Percentiles rank a stretch among this genome's conserved stretches.
Evolutionary conservation across 2,888 invertebrate genomes (phyloP).

Genomic region (Drosophila melanosoma): DNA sequence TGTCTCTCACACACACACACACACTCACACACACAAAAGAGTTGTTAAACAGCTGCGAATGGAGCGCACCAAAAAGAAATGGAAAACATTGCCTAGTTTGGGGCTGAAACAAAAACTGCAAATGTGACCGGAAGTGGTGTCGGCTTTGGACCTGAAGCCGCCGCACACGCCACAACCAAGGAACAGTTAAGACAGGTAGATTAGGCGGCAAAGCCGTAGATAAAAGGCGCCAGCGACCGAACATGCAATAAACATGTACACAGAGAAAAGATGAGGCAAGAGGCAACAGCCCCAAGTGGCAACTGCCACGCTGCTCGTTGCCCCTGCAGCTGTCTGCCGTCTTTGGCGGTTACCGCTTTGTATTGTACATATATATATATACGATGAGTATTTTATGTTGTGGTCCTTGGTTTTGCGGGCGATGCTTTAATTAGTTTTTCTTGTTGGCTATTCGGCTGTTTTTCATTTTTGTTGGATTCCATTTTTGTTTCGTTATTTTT

Average conservation of each 20-base stretch:
- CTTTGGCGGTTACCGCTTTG: conserved; percentile 32
- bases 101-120: conserved; percentile 57
- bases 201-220: conserved; percentile 58
- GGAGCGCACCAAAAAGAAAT: conserved; percentile 10
- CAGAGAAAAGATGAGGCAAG: conserved; percentile 24
- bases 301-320: background rate
- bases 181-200: conserved; percentile 52
- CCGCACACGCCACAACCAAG: conserved; percentile 32
- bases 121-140: conserved; percentile 68
- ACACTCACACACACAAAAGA: conserved; percentile 24
- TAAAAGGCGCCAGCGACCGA: conserved; percentile 53
- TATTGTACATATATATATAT: background rate
- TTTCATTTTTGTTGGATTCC: background rate
- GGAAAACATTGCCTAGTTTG: conserved; percentile 66
- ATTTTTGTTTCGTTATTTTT: conserved; percentile 6
- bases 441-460: conserved; percentile 26
- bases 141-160: conserved; percentile 35
- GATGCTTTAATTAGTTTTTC: conserved; percentile 70
- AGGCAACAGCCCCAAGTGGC: conserved; percentile 30
- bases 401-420: conserved; percentile 32
- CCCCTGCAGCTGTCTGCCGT: conserved; percentile 24
- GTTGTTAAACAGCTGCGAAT: conserved; percentile 41
- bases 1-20: conserved; percentile 4
- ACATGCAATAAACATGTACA: conserved; percentile 73
- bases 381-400: conserved; percentile 22